Conservation (phyloP, 1,140 invertebrate genomes). For the Phenacoccus solenopsis region DNA sequence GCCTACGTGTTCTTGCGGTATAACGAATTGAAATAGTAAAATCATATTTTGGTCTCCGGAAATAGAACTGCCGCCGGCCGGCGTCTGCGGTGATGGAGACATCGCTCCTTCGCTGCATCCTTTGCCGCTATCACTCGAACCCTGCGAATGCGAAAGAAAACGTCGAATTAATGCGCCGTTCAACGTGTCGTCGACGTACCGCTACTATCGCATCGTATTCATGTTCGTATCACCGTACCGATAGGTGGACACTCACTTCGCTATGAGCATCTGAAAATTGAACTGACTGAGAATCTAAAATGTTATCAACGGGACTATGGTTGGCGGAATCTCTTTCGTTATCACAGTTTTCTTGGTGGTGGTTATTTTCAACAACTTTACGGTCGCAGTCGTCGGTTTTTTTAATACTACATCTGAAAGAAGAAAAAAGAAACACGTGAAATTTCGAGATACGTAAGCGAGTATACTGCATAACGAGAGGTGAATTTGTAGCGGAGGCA, state of each 20-base stretch:
- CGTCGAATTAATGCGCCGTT: too few species aligned
- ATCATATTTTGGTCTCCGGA: constrained; percentile 25
- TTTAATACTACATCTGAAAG: background rate
- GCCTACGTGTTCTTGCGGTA: constrained; percentile 67
- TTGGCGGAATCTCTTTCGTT: constrained; percentile 47
- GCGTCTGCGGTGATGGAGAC: constrained; percentile 34
- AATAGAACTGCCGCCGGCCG: constrained; percentile 27
- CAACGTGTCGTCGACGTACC: too few species aligned
- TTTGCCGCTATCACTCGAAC: constrained; percentile 62
- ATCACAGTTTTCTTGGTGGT: constrained; percentile 11
- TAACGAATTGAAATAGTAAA: constrained; percentile 42
- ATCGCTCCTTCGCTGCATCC: constrained; percentile 49
- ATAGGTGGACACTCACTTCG: constrained; percentile 41
- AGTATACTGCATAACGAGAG: too few species aligned
- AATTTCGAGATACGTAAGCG: too few species aligned
- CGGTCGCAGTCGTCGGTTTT: background rate
- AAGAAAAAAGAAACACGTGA: background rate
- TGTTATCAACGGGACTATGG: constrained; percentile 50
- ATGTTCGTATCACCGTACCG: too few species aligned
- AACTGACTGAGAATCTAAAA: constrained; percentile 43
- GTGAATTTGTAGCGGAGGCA: too few species aligned
- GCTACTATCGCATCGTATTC: too few species aligned
- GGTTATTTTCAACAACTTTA: constrained; percentile 14
- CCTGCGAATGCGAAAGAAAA: too few species aligned
- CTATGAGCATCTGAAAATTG: constrained; percentile 52